A percentile compares a stretch with the other conserved stretches of the same genome.
phyloP scores from a whole-genome alignment of 2,113 vertebrate species.

The Pimephales promelas region DNA sequence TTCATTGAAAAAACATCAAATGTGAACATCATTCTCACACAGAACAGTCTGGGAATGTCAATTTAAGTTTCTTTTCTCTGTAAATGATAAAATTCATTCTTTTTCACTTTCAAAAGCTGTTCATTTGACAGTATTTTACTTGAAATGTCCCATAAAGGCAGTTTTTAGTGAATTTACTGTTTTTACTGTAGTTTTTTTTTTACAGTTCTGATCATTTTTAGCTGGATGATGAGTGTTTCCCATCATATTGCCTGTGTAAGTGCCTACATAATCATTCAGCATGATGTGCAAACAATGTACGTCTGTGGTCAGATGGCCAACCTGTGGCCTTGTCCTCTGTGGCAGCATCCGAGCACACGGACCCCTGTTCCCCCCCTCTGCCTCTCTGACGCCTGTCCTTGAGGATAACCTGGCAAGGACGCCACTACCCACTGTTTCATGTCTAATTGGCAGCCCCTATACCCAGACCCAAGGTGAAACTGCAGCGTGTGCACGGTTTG shows the following conservation, averaged over 20 bases:
- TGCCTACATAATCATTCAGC: neutral
- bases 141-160: neutral
- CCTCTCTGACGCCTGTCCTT: slow-evolving; percentile 63
- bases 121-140: neutral
- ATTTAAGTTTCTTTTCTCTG: neutral
- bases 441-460: slow-evolving; percentile 67
- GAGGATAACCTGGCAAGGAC: slow-evolving; percentile 63
- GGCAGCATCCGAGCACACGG: neutral
- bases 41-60: too few species aligned
- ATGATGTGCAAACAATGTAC: neutral
- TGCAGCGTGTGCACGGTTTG: slow-evolving; percentile 69
- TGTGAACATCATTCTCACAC: too few species aligned
- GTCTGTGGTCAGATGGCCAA: neutral
- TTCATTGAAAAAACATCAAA: too few species aligned
- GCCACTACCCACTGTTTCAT: slow-evolving; percentile 56
- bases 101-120: neutral
- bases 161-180: too few species aligned
- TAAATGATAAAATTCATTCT: neutral
- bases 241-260: neutral
- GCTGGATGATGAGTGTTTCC: neutral
- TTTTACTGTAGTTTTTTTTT: neutral
- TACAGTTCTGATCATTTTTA: neutral
- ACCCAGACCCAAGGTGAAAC: slow-evolving; percentile 54
- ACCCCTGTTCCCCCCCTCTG: neutral
- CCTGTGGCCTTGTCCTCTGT: neutral